Conservation (phyloP, 2,888 invertebrate species). For the Acanthopleura granulata region DNA sequence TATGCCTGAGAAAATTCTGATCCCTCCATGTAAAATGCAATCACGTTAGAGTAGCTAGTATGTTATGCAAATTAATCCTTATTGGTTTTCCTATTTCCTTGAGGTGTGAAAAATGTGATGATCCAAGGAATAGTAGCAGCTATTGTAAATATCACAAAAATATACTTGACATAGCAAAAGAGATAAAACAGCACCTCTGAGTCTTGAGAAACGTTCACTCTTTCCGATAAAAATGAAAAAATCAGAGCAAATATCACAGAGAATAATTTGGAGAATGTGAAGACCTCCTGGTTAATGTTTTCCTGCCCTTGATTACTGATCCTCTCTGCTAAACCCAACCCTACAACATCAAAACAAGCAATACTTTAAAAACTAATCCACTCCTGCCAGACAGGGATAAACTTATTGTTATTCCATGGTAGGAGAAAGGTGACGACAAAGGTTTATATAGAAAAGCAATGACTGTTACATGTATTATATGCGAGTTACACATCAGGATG, state of each 20-base stretch:
- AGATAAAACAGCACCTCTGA: constrained; percentile 23
- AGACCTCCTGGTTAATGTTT: background rate
- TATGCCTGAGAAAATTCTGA: too few relatives aligned
- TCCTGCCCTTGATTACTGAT: background rate
- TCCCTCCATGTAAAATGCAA: too few relatives aligned
- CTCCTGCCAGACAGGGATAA: too few relatives aligned
- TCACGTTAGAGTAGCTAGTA: too few relatives aligned
- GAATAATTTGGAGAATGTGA: too few relatives aligned
- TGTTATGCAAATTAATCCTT: too few relatives aligned
- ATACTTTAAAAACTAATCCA: background rate
- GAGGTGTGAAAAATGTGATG: background rate
- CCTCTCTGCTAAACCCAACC: background rate
- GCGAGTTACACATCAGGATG: too few relatives aligned
- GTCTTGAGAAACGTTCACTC: constrained; percentile 19
- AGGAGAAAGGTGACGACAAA: too few relatives aligned
- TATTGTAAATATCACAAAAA: constrained; percentile 20
- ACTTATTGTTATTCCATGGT: too few relatives aligned
- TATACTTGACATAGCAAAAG: constrained; percentile 23
- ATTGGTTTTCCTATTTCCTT: too few relatives aligned
- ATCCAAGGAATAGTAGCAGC: constrained; percentile 25
- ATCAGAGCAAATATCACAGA: constrained; percentile 1
- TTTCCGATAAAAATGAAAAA: constrained; percentile 6
- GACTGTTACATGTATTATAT: too few relatives aligned
- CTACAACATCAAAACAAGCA: background rate
- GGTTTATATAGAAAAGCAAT: too few relatives aligned